These are phyloP conservation scores for Sebastes hubbsi DNA, from an alignment of 2,797 vertebrate genomes.

Conservation along the genomic window DNA sequence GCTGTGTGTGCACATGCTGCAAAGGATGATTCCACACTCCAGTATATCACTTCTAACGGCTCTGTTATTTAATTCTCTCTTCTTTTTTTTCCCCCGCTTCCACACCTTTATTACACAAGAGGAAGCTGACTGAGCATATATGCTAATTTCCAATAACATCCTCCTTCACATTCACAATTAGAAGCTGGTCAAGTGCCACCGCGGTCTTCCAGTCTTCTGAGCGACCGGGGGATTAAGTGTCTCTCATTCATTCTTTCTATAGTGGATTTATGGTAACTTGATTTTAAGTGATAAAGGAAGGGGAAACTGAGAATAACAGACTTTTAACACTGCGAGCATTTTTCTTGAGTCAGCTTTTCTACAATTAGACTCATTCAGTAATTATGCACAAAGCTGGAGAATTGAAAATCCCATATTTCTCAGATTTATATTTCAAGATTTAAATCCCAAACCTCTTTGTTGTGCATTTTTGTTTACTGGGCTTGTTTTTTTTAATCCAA, in stretches of 20 bases:
- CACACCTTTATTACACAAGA: constrained; percentile 23
- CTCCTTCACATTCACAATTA: neutral
- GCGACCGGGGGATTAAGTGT: neutral
- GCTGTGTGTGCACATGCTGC: neutral
- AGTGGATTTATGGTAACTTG: neutral
- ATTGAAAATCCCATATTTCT: neutral
- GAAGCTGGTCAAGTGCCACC: constrained; percentile 12
- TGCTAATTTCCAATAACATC: constrained; percentile 23
- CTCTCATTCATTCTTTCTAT: neutral
- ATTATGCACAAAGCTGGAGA: neutral
- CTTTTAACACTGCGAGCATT: neutral
- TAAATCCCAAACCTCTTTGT: neutral
- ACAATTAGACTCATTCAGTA: neutral
- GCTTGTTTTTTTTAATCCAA: neutral
- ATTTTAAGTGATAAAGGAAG: neutral
- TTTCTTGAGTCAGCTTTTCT: neutral
- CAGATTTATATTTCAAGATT: neutral
- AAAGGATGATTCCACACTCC: neutral
- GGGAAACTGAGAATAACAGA: neutral
- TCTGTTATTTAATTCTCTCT: neutral
- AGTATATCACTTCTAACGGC: neutral
- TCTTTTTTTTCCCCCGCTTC: neutral
- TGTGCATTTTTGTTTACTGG: too few relatives aligned
- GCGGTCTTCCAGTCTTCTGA: neutral
- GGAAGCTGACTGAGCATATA: constrained; percentile 38